Percentiles rank a stretch among this genome's conserved stretches.
These are phyloP conservation scores for Oeneis ivallda DNA, from an alignment of 2,888 invertebrate genomes.

Conservation along the genomic window DNA sequence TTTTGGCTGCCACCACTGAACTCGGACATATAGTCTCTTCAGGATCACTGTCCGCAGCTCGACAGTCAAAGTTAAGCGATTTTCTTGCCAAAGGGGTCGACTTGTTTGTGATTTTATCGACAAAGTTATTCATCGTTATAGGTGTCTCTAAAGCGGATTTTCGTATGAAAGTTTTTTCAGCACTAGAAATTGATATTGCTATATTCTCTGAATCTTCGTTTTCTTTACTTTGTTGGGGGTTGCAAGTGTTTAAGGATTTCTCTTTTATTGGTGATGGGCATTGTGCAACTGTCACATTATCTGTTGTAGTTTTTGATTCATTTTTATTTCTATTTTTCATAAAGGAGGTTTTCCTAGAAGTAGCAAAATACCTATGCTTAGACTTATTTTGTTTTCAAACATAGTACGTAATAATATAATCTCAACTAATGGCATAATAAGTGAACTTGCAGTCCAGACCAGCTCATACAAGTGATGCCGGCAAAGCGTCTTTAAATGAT, in stretches of 20 bases:
- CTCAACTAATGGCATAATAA: no score
- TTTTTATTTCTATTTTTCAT: constrained; percentile 50
- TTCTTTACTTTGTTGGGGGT: constrained; percentile 23
- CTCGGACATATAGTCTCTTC: constrained; percentile 63
- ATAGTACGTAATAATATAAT: no score
- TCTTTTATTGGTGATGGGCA: constrained; percentile 31
- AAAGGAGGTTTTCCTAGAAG: constrained; percentile 56
- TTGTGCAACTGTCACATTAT: constrained; percentile 39
- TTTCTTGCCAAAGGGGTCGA: constrained; percentile 72
- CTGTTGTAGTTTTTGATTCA: constrained; percentile 40
- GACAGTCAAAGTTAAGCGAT: constrained; percentile 61
- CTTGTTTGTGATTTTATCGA: constrained; percentile 62
- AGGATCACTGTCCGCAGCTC: constrained; percentile 48
- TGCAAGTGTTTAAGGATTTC: constrained; percentile 17
- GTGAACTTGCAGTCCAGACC: no score
- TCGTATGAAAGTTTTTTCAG: constrained; percentile 43
- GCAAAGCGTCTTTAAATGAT: no score
- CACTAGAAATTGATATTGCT: constrained; percentile 52
- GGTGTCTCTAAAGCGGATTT: constrained; percentile 60
- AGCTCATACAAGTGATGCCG: no score
- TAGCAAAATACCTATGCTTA: background rate
- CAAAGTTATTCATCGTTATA: constrained; percentile 64
- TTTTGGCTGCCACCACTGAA: constrained; percentile 52
- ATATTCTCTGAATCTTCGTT: constrained; percentile 45
- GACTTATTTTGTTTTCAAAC: no score